These are phyloP conservation scores for Drosophila lacertosa DNA, from an alignment of 1,140 invertebrate species.

Conservation along the genomic window DNA sequence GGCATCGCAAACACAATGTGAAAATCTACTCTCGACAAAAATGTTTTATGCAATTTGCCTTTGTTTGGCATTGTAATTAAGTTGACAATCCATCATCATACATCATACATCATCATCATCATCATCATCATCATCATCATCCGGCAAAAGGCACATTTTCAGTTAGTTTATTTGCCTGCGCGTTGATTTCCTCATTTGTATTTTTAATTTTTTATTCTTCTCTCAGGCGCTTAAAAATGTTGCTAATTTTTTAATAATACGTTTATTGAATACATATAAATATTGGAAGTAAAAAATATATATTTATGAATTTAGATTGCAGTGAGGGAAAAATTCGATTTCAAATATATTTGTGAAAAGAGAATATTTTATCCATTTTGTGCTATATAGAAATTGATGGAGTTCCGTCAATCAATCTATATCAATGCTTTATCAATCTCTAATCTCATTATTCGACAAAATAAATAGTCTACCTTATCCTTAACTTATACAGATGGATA, in stretches of 20 bases:
- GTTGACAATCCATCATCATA: conserved; percentile 82
- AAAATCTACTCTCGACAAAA: conserved; percentile 46
- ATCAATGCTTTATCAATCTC: no score
- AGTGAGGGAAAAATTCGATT: no score
- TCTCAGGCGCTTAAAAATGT: conserved; percentile 29
- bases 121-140: conserved; percentile 81
- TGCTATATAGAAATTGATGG: no score
- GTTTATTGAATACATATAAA: conserved; percentile 43
- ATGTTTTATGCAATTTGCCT: conserved; percentile 68
- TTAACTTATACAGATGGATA: no score
- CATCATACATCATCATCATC: conserved; percentile 83
- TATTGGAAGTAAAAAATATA: not conserved
- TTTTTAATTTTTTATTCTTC: conserved; percentile 35
- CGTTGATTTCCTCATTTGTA: conserved; percentile 23
- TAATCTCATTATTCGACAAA: no score
- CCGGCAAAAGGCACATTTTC: conserved; percentile 34
- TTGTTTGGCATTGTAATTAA: conserved; percentile 78
- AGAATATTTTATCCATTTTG: no score
- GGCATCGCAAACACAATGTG: conserved; percentile 55
- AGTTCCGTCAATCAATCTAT: no score
- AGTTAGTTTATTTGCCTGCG: conserved; percentile 12
- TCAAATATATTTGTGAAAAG: no score
- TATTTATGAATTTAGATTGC: not conserved
- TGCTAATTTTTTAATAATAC: conserved; percentile 62
- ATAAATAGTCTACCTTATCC: no score